These are phyloP conservation scores for Ochropacha duplaris DNA, from an alignment of 2,888 invertebrate species.

Conservation along the genomic window DNA sequence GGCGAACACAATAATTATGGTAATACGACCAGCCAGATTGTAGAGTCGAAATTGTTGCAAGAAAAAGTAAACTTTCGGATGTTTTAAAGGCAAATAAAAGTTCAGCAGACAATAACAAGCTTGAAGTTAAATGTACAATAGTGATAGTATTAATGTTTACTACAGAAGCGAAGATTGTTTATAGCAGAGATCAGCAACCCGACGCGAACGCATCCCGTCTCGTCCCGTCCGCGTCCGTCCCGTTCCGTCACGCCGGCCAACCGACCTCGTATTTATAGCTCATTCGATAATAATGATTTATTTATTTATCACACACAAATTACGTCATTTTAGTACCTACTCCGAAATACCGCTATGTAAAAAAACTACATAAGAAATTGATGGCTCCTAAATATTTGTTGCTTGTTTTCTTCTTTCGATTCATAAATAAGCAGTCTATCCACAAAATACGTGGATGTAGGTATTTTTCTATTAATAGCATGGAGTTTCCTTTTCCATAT, in stretches of 20 bases:
- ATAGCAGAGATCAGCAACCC: constrained; percentile 62
- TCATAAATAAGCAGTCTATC: not conserved
- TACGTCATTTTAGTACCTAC: constrained; percentile 31
- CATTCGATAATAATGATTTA: constrained; percentile 44
- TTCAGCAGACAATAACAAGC: constrained; percentile 9
- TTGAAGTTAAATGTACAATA: constrained; percentile 20
- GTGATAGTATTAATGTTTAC: constrained; percentile 56
- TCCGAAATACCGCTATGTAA: not conserved
- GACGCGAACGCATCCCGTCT: constrained; percentile 31
- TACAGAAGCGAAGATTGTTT: constrained; percentile 53
- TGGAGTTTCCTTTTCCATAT: not conserved
- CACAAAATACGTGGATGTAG: too few relatives aligned
- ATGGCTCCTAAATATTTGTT: constrained; percentile 6
- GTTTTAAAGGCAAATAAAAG: constrained; percentile 1
- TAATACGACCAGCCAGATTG: not conserved
- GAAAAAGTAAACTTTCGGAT: not conserved
- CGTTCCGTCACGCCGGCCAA: constrained; percentile 17
- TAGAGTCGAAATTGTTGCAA: not conserved
- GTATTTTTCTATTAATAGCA: not conserved
- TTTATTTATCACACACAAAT: constrained; percentile 40
- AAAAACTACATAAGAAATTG: not conserved
- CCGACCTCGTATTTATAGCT: constrained; percentile 41
- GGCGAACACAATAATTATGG: not conserved
- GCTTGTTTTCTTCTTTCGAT: not conserved
- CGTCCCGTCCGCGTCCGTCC: constrained; percentile 22